These are phyloP conservation scores for Tympanoctomys barrerae DNA, from an alignment of 2,797 vertebrate species.

Conservation along the genomic window DNA sequence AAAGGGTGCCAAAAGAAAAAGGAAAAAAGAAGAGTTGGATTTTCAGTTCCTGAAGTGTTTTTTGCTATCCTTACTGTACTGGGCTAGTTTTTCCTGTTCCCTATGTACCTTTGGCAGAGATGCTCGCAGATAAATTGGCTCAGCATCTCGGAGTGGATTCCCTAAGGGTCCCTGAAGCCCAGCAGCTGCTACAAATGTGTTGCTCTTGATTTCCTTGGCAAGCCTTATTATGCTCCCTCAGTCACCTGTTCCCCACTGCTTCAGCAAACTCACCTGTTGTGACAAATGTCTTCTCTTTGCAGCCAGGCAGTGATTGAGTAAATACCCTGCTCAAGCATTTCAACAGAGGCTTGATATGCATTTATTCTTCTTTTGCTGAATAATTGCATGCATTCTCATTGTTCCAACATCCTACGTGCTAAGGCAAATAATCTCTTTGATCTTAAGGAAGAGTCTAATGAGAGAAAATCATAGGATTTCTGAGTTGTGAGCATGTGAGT, in stretches of 20 bases:
- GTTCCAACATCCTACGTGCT: not conserved
- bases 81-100: not conserved
- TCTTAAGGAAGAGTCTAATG: not conserved
- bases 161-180: constrained; percentile 28
- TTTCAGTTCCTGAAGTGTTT: constrained; percentile 22
- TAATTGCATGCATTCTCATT: not conserved
- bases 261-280: constrained; percentile 63
- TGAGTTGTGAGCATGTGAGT: constrained; percentile 1
- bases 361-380: not conserved
- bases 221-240: constrained; percentile 16
- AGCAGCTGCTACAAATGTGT: constrained; percentile 36
- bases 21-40: not conserved
- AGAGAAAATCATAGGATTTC: not conserved
- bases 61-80: not conserved
- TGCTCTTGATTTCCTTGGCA: constrained; percentile 47
- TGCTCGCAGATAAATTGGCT: constrained; percentile 56
- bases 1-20: not conserved
- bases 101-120: not conserved
- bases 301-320: constrained; percentile 11
- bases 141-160: not conserved
- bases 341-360: not conserved
- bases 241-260: constrained; percentile 27
- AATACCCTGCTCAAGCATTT: constrained; percentile 46
- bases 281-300: constrained; percentile 38
- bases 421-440: not conserved